Evolutionary conservation across 2,113 vertebrate species (phyloP).

Genomic region (Stictonetta naevosa): DNA sequence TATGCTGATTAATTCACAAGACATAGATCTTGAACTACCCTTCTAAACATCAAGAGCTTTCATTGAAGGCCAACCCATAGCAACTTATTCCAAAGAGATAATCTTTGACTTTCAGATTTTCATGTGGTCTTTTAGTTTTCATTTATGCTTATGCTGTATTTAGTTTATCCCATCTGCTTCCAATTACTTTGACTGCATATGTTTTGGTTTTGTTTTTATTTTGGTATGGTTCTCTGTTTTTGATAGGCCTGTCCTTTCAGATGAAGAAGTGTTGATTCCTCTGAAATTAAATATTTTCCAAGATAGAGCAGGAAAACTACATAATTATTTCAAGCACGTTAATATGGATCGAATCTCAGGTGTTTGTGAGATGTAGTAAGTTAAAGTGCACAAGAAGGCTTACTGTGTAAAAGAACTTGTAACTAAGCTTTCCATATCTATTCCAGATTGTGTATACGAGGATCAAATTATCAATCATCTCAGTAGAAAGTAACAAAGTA

Average conservation of each 20-base stretch:
- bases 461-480: not conserved
- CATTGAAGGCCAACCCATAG: not conserved
- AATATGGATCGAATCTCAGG: not conserved
- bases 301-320: not conserved
- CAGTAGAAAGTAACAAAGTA: not conserved
- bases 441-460: not conserved
- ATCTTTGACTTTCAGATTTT: slow-evolving; percentile 64
- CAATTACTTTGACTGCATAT: slow-evolving; percentile 7
- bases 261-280: not conserved
- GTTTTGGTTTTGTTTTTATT: not conserved
- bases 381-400: not conserved
- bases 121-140: slow-evolving; percentile 15
- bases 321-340: not conserved
- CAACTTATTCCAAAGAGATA: slow-evolving; percentile 8
- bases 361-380: not conserved
- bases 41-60: slow-evolving; percentile 63
- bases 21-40: slow-evolving; percentile 47
- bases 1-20: slow-evolving; percentile 68
- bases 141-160: slow-evolving; percentile 1
- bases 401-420: not conserved
- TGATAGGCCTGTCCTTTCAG: not conserved
- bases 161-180: slow-evolving; percentile 43
- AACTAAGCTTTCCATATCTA: not conserved
- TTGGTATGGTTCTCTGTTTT: not conserved
- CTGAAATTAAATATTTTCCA: not conserved